Evolutionary conservation across 2,888 invertebrate species (phyloP).

Genomic region (Halictus quadricinctus): DNA sequence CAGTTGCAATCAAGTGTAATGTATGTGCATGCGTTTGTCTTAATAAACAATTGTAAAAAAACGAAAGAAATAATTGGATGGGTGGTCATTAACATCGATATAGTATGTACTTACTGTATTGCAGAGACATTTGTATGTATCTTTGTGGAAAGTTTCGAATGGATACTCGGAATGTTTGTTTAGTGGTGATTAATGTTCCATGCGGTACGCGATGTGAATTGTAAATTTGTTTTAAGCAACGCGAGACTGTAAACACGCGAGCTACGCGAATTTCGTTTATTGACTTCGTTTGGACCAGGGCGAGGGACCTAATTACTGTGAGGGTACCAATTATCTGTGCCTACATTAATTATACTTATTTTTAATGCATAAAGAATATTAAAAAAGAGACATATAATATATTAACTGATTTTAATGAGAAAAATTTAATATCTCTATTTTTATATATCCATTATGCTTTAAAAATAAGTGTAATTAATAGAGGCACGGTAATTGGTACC

Average conservation of each 20-base stretch:
- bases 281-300: too few species aligned
- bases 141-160: slow-evolving; percentile 21
- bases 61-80: background rate
- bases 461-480: too few species aligned
- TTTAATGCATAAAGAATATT: too few species aligned
- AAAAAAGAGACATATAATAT: too few species aligned
- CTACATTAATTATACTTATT: too few species aligned
- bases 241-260: slow-evolving; percentile 12
- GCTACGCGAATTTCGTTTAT: background rate
- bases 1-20: background rate
- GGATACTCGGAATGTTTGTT: background rate
- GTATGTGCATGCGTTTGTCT: slow-evolving; percentile 8
- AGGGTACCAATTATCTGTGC: too few species aligned
- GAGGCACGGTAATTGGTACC: too few species aligned
- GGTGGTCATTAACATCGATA: background rate
- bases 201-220: slow-evolving; percentile 24
- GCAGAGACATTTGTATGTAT: background rate
- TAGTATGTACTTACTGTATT: background rate
- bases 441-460: too few species aligned
- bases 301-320: too few species aligned
- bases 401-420: too few species aligned
- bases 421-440: too few species aligned
- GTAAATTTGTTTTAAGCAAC: slow-evolving; percentile 20
- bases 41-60: background rate
- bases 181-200: slow-evolving; percentile 3